Conservation (phyloP, 2,113 vertebrate species). For the Mobula birostris region DNA sequence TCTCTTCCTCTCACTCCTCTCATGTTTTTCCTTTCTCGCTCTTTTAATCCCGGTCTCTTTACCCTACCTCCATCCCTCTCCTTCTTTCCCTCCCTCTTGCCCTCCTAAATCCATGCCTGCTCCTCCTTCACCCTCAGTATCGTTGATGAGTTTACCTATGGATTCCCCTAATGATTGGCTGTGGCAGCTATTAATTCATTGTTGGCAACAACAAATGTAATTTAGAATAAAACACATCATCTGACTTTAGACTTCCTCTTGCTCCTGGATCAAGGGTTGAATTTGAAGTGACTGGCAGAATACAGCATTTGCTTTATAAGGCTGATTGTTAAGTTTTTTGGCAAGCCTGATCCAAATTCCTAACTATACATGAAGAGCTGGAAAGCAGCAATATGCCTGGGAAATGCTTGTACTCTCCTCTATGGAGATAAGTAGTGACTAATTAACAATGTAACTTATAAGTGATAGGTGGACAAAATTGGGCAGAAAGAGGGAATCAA, state of each 20-base stretch:
- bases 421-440: neutral
- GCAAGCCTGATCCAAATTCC: neutral
- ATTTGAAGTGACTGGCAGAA: neutral
- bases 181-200: neutral
- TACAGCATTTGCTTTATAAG: neutral
- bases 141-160: neutral
- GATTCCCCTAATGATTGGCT: neutral
- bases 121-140: no score
- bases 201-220: neutral
- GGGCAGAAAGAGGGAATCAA: no score
- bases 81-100: no score
- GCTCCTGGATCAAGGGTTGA: neutral
- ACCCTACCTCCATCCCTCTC: no score
- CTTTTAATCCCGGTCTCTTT: no score
- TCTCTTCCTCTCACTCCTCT: no score
- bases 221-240: neutral
- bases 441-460: neutral
- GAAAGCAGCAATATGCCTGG: neutral
- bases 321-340: neutral
- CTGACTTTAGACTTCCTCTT: neutral
- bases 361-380: neutral
- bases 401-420: neutral
- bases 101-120: no score
- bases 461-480: no score
- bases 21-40: no score